A percentile compares a stretch with the other conserved stretches of the same genome.
Conservation (phyloP, 2,113 vertebrate genomes). For the Podarcis cretensis region DNA sequence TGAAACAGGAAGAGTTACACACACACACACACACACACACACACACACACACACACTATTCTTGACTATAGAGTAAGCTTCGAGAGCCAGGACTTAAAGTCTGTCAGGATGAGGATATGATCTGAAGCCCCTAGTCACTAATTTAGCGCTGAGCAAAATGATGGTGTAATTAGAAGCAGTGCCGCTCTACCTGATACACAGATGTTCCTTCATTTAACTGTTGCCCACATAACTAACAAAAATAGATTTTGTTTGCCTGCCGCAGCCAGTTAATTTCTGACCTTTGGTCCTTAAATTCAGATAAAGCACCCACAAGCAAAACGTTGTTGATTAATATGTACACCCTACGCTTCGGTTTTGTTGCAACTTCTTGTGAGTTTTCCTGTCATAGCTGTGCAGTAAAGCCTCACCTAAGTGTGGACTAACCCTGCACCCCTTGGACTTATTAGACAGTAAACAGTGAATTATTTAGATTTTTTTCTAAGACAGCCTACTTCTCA, state of each 20-base stretch:
- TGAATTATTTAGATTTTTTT: slow-evolving; percentile 57
- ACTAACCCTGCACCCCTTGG: slow-evolving; percentile 60
- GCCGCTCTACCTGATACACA: slow-evolving; percentile 68
- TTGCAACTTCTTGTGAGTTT: slow-evolving; percentile 56
- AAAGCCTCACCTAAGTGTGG: slow-evolving; percentile 67
- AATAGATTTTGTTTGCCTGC: slow-evolving; percentile 56
- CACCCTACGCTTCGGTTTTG: slow-evolving; percentile 54
- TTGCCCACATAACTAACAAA: slow-evolving; percentile 60
- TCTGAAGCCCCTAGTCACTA: slow-evolving; percentile 69
- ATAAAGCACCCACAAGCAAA: slow-evolving; percentile 61
- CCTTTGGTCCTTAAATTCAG: slow-evolving; percentile 66
- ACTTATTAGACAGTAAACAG: slow-evolving; percentile 66
- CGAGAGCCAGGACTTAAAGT: slow-evolving; percentile 50
- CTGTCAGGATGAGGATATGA: slow-evolving; percentile 65
- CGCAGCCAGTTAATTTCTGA: slow-evolving; percentile 65
- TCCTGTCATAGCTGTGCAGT: slow-evolving; percentile 59
- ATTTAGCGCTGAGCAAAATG: slow-evolving; percentile 73
- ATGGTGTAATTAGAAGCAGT: slow-evolving; percentile 77
- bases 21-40: too few species aligned
- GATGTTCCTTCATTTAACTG: slow-evolving; percentile 75
- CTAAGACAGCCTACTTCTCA: slow-evolving; percentile 52
- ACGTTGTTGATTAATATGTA: slow-evolving; percentile 57
- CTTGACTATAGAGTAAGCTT: slow-evolving; percentile 52
- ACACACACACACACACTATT: slow-evolving; percentile 30
- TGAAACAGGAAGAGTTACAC: slow-evolving; percentile 61